Evolutionary conservation across 2,888 invertebrate genomes (phyloP).

Genomic region (Drosophila ustulata): DNA sequence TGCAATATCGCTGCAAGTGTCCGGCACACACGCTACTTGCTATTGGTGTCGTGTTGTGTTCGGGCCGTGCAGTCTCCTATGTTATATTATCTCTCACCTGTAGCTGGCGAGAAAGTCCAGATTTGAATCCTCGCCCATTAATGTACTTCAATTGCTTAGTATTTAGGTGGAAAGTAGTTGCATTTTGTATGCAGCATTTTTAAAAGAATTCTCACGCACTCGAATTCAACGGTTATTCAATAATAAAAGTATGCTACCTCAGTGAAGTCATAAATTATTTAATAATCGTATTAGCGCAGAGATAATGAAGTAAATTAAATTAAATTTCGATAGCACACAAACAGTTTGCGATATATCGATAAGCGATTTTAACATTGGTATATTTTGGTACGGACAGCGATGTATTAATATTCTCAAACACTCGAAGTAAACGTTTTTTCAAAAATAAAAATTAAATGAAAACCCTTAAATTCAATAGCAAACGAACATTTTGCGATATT

Average conservation of each 20-base stretch:
- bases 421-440: no score
- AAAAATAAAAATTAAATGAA: no score
- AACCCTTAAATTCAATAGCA: no score
- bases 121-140: constrained; percentile 4
- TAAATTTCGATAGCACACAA: neutral
- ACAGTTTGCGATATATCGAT: neutral
- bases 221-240: constrained; percentile 16
- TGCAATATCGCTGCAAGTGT: neutral
- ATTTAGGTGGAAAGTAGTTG: constrained; percentile 10
- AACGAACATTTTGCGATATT: no score
- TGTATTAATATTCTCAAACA: no score
- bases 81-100: neutral
- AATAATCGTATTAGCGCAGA: neutral
- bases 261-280: neutral
- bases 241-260: constrained; percentile 1
- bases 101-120: constrained; percentile 1
- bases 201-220: constrained; percentile 32
- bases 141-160: neutral
- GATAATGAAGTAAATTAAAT: neutral
- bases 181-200: constrained; percentile 2
- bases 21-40: no score
- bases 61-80: neutral
- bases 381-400: no score
- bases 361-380: neutral
- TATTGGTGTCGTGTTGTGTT: no score